phyloP scores from a whole-genome alignment of 2,797 vertebrate species.

The Aulostomus chinensis region DNA sequence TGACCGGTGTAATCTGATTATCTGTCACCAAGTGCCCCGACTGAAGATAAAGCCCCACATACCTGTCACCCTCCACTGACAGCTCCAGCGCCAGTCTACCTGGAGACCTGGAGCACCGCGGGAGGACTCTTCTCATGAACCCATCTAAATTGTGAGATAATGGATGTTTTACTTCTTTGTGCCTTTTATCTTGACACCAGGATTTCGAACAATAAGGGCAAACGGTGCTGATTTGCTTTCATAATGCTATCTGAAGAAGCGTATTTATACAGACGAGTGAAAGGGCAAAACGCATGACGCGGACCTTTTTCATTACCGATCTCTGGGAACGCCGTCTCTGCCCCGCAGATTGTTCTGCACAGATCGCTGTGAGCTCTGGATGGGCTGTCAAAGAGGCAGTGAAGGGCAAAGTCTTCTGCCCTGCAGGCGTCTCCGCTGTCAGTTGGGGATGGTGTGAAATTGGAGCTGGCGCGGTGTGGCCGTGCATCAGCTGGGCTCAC shows the following conservation, averaged over 20 bases:
- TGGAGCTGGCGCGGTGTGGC: background rate
- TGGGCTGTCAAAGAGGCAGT: conserved; percentile 25
- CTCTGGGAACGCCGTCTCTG: conserved; percentile 2
- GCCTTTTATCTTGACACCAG: background rate
- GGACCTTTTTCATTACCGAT: conserved; percentile 14
- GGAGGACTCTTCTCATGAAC: conserved; percentile 15
- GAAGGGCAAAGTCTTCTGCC: conserved; percentile 20
- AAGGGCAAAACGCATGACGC: too few species aligned
- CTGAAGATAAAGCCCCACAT: conserved; percentile 58
- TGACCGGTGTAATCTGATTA: conserved; percentile 51
- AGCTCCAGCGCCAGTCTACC: conserved; percentile 51
- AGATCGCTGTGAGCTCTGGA: conserved; percentile 13
- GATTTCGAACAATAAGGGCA: background rate
- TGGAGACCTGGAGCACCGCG: conserved; percentile 19
- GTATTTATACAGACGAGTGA: background rate
- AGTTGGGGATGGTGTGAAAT: conserved; percentile 6
- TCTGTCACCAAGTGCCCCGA: conserved; percentile 22
- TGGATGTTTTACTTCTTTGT: background rate
- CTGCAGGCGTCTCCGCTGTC: conserved; percentile 15
- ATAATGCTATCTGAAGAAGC: background rate
- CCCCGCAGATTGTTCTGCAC: conserved; percentile 16
- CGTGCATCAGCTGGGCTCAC: background rate
- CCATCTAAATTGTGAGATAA: conserved; percentile 9
- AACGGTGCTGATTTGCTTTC: background rate
- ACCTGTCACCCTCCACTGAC: conserved; percentile 57